Percentiles rank a stretch among this genome's conserved stretches.
Evolutionary conservation across 2,797 vertebrate species (phyloP).

Genomic region (Rhodeus uyekii): DNA sequence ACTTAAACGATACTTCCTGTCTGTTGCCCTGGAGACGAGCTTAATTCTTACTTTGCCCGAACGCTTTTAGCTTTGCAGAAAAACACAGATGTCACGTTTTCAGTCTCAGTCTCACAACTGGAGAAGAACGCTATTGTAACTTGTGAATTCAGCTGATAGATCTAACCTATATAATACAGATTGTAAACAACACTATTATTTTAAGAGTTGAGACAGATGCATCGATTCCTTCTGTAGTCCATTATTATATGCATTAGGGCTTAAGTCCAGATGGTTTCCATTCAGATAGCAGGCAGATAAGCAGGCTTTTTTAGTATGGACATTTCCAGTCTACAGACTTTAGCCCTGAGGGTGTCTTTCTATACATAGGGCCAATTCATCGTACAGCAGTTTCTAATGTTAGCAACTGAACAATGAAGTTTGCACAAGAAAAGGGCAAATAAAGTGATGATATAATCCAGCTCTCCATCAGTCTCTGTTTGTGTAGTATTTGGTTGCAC

Average conservation of each 20-base stretch:
- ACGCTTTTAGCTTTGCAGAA: conserved; percentile 46
- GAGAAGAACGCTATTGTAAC: conserved; percentile 29
- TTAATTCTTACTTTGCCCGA: conserved; percentile 69
- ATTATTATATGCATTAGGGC: conserved; percentile 32
- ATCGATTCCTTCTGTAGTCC: conserved; percentile 51
- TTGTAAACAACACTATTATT: conserved; percentile 65
- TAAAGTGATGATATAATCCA: neutral
- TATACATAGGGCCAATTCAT: conserved; percentile 1
- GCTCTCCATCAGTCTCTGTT: neutral
- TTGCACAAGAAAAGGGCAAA: neutral
- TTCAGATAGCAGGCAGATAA: conserved; percentile 69
- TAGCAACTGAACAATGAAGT: conserved; percentile 5
- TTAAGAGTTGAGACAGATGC: conserved; percentile 36
- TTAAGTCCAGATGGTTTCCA: conserved; percentile 67
- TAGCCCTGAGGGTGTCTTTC: conserved; percentile 10
- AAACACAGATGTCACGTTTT: neutral
- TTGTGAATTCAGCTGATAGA: conserved; percentile 47
- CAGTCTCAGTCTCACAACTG: neutral
- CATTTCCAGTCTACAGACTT: neutral
- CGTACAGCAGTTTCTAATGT: neutral
- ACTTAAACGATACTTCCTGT: conserved; percentile 82
- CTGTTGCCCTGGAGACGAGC: conserved; percentile 75
- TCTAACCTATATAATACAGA: neutral
- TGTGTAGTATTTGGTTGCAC: neutral
- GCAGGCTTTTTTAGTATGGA: conserved; percentile 38